Conservation (phyloP, 2,888 invertebrate genomes). For the Flexamia atlantica region DNA sequence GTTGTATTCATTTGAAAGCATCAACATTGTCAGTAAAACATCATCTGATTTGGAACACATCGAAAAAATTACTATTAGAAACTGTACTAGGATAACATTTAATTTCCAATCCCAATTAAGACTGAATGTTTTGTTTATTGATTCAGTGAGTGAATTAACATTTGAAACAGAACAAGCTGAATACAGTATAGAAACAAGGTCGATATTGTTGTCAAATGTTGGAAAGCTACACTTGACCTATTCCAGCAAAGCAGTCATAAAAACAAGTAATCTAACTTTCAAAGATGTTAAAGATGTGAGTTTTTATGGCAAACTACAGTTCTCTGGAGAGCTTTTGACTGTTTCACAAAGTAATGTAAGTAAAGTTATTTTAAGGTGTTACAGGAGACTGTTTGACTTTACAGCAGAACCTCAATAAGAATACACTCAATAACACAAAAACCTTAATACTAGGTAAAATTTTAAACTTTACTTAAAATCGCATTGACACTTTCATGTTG, state of each 20-base stretch:
- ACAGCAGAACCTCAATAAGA: no score
- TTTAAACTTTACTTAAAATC: no score
- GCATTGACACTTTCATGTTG: no score
- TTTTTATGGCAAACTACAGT: background rate
- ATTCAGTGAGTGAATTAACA: background rate
- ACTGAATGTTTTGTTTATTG: background rate
- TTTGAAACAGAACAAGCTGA: background rate
- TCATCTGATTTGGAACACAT: background rate
- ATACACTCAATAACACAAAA: no score
- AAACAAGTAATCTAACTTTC: background rate
- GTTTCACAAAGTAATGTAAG: conserved; percentile 20
- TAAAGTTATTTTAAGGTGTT: no score
- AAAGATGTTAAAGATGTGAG: background rate
- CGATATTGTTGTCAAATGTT: background rate
- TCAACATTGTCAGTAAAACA: background rate
- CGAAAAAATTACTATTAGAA: background rate
- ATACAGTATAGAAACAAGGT: background rate
- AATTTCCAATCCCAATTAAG: no score
- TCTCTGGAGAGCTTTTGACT: background rate
- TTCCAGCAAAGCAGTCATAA: background rate
- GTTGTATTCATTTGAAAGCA: background rate
- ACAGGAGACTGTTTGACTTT: no score
- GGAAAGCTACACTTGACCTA: background rate
- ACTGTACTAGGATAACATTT: background rate
- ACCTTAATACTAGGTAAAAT: no score